Evolutionary conservation across 1,140 invertebrate species (phyloP).

Genomic region (Marisa cornuarietis): DNA sequence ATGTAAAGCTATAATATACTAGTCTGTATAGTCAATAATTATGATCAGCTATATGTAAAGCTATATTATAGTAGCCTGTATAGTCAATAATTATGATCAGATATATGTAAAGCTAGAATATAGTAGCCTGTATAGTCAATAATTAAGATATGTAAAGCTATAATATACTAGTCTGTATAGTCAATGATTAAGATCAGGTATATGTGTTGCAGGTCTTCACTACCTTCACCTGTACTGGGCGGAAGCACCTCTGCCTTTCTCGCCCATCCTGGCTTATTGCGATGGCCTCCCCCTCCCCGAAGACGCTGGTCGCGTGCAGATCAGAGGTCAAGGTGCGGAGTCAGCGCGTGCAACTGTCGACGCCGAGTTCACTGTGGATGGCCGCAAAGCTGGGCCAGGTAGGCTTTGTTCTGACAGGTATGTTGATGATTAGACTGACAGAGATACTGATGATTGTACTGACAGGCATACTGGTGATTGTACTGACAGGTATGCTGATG

Average conservation of each 20-base stretch:
- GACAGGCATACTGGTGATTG: background rate
- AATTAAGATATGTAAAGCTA: no score
- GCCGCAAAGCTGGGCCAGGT: constrained; percentile 74
- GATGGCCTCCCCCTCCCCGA: constrained; percentile 51
- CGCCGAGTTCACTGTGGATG: constrained; percentile 95
- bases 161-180: no score
- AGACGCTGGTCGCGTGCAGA: constrained; percentile 53
- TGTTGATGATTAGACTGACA: background rate
- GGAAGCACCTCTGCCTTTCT: constrained; percentile 70
- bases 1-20: no score
- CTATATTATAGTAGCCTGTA: no score
- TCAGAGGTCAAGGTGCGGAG: constrained; percentile 90
- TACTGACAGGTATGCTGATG: no score
- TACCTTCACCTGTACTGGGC: constrained; percentile 71
- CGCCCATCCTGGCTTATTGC: constrained; percentile 60
- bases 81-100: no score
- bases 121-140: no score
- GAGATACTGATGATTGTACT: background rate
- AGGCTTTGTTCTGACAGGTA: background rate
- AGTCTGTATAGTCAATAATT: no score
- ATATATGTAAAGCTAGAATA: no score
- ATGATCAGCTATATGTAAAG: no score
- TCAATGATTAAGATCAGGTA: background rate
- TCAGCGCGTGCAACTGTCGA: constrained; percentile 86
- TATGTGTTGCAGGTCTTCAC: constrained; percentile 65